Evolutionary conservation across 2,888 invertebrate genomes (phyloP).

Genomic region (Seira ritae): DNA sequence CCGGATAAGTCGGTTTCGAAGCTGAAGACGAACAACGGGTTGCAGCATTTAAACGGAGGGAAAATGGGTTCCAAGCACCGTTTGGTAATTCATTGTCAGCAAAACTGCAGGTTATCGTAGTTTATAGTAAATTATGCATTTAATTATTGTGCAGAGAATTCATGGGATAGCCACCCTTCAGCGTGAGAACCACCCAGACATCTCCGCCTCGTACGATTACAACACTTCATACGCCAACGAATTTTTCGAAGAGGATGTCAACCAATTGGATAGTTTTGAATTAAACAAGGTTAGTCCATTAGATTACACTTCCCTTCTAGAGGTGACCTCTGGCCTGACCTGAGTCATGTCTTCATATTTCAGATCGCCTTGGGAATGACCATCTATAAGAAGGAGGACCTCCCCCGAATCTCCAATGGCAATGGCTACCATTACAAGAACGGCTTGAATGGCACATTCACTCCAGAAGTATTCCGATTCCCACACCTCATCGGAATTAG

Average conservation of each 20-base stretch:
- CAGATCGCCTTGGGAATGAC: slow-evolving; percentile 56
- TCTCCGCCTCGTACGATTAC: slow-evolving; percentile 53
- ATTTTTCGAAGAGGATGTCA: slow-evolving; percentile 56
- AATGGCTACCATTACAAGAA: too few species aligned
- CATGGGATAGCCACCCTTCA: slow-evolving; percentile 51
- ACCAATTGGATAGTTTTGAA: slow-evolving; percentile 48
- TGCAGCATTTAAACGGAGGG: too few species aligned
- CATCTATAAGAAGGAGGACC: slow-evolving; percentile 41
- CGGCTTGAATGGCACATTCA: too few species aligned
- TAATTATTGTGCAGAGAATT: slow-evolving; percentile 36
- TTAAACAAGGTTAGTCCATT: slow-evolving; percentile 50
- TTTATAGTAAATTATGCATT: too few species aligned
- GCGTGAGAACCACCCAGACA: slow-evolving; percentile 36
- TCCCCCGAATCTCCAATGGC: too few species aligned
- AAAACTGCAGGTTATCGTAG: neutral
- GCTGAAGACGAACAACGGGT: too few species aligned
- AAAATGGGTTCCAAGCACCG: too few species aligned
- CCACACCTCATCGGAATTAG: too few species aligned
- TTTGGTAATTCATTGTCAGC: neutral
- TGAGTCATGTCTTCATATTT: neutral
- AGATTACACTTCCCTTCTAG: too few species aligned
- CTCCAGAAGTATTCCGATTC: too few species aligned
- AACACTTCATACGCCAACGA: slow-evolving; percentile 25
- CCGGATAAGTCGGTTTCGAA: too few species aligned
- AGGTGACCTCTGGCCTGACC: too few species aligned